Evolutionary conservation across 2,797 vertebrate genomes (phyloP).

Genomic region (Micromesistius poutassou): DNA sequence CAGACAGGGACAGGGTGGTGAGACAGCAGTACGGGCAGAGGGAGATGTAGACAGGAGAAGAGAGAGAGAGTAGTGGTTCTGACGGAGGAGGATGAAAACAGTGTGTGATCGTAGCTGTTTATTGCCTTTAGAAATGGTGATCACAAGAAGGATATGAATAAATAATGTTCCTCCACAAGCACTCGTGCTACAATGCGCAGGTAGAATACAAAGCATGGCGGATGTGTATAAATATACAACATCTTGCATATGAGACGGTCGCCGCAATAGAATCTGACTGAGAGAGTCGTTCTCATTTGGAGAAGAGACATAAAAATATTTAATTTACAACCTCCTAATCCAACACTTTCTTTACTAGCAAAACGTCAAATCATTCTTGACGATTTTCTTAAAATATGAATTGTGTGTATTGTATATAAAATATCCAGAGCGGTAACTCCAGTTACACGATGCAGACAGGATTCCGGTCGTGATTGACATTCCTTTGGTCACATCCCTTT

Average conservation of each 20-base stretch:
- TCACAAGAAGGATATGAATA: neutral
- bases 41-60: neutral
- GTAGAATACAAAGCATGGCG: slow-evolving; percentile 9
- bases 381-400: neutral
- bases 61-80: neutral
- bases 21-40: neutral
- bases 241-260: neutral
- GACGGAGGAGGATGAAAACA: neutral
- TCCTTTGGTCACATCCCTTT: neutral
- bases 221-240: slow-evolving; percentile 12
- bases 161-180: neutral
- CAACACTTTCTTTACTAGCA: neutral
- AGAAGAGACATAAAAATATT: too few species aligned
- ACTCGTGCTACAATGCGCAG: slow-evolving; percentile 7
- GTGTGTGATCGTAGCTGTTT: neutral
- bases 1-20: neutral
- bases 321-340: neutral
- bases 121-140: neutral
- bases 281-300: too few species aligned
- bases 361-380: neutral
- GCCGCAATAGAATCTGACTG: neutral
- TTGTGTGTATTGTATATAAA: neutral
- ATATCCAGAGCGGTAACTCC: neutral
- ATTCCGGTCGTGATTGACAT: neutral
- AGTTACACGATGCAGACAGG: neutral